A percentile compares a stretch with the other conserved stretches of the same genome.
phyloP scores from a whole-genome alignment of 2,113 vertebrate species.

The Cyphomyrus discorhynchus region DNA sequence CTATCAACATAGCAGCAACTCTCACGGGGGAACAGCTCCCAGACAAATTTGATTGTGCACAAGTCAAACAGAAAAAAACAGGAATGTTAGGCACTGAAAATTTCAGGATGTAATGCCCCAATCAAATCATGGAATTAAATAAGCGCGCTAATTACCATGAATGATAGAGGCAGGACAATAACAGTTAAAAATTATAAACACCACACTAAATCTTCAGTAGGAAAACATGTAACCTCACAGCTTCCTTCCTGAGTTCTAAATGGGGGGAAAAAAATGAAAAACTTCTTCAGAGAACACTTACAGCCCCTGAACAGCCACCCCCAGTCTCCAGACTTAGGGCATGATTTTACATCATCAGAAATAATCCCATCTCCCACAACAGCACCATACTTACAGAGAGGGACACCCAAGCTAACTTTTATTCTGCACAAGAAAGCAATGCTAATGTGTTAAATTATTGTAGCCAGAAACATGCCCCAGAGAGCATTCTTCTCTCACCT shows the following conservation, averaged over 20 bases:
- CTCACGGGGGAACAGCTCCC: background rate
- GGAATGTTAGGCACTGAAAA: constrained; percentile 6
- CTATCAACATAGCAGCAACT: background rate
- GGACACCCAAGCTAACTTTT: background rate
- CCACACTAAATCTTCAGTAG: background rate
- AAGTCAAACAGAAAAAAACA: background rate
- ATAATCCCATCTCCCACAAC: background rate
- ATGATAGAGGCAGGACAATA: background rate
- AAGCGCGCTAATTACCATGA: background rate
- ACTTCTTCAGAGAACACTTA: background rate
- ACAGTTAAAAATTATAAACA: background rate
- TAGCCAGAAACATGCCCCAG: background rate
- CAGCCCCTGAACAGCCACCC: background rate
- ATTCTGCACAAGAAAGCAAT: background rate
- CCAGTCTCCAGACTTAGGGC: background rate
- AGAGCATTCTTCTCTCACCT: background rate
- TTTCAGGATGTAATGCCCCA: background rate
- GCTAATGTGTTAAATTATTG: background rate
- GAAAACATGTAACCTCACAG: background rate
- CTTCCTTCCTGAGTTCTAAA: background rate
- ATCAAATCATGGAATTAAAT: background rate
- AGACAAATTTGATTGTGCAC: background rate
- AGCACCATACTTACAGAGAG: background rate
- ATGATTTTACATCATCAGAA: background rate
- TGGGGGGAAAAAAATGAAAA: background rate